Base-by-base conservation (phyloP, 1,140 invertebrate species). In the Zaprionus gabonicus region DNA sequence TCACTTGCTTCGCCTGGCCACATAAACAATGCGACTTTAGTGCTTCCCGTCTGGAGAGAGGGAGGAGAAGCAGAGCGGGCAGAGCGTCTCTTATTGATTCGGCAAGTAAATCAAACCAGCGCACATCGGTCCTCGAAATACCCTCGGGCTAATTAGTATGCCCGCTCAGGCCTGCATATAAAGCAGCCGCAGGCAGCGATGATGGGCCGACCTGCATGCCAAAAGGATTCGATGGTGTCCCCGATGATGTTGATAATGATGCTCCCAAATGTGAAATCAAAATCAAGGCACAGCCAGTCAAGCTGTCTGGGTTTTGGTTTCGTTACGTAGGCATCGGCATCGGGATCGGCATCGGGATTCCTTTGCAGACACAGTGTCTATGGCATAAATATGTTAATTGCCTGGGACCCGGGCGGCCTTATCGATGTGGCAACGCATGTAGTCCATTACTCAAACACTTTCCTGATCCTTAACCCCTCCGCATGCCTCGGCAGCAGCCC, bases 131-230 rank as follows among this genome's bases (percentile, higher is more conserved):
- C 70, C 17, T 64, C 27, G 41, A 46, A 65, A 68, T 69, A 74
- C 66, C 75, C 62, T 67, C 72, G 60, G 69, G 72, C 83, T 88
- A 87, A 87, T 87, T 87, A 87, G 83, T 87, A 87, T 87, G 84
- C 83, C 81, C 78, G 83, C 71, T 88, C 83, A 87, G 81, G 85
- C 81, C 84, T 88, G 84, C 83, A 84, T 88, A 88, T 87, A 80
- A 83, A 60, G 44, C 70, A 76, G 69, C 74, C 60, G 60, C 41
- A 46, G 41, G 70, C 63, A 63, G 31, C 60, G 78, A 83, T 80
- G 72, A 79, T 74, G 80, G 59, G 69, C 65, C 73, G 80, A 80
- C 84, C 67, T 77, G 84, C 79, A 73, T 83, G 74, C 68, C 77
- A 80, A 71, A 80, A 77, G 69, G 64, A 80, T 76, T 51, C 38